These are phyloP conservation scores for Atrichornis clamosus DNA, from an alignment of 2,113 vertebrate species.

Conservation along the genomic window DNA sequence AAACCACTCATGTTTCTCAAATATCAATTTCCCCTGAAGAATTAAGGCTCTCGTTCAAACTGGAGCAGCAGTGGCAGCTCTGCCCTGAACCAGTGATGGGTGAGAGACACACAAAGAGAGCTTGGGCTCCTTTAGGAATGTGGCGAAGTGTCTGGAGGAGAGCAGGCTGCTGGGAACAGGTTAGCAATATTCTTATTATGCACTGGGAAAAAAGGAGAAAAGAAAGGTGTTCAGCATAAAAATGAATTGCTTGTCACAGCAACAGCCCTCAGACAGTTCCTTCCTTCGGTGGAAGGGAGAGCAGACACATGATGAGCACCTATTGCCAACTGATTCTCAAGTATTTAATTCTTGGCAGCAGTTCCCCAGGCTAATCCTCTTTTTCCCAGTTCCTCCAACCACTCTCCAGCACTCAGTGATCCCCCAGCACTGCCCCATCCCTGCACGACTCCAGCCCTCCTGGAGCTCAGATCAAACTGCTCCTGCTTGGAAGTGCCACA, in stretches of 20 bases:
- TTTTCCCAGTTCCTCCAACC: conserved; percentile 3
- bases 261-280: background rate
- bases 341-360: conserved; percentile 22
- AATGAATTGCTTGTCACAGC: background rate
- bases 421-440: background rate
- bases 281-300: background rate
- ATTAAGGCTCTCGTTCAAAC: conserved; percentile 3
- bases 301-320: background rate
- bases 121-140: background rate
- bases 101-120: background rate
- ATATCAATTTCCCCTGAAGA: conserved; percentile 38
- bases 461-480: background rate
- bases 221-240: background rate
- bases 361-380: conserved; percentile 32
- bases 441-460: background rate
- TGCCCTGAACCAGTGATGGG: background rate
- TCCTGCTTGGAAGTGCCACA: background rate
- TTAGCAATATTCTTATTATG: background rate
- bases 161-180: background rate
- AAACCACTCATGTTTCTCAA: conserved; percentile 37
- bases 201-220: background rate
- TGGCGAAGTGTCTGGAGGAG: background rate
- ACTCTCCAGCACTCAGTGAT: background rate
- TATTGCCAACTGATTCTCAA: background rate
- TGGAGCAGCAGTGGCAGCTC: conserved; percentile 5